Evolutionary conservation across 1,140 invertebrate genomes (phyloP).

Genomic region (Ceratoteleas bidentatus): DNA sequence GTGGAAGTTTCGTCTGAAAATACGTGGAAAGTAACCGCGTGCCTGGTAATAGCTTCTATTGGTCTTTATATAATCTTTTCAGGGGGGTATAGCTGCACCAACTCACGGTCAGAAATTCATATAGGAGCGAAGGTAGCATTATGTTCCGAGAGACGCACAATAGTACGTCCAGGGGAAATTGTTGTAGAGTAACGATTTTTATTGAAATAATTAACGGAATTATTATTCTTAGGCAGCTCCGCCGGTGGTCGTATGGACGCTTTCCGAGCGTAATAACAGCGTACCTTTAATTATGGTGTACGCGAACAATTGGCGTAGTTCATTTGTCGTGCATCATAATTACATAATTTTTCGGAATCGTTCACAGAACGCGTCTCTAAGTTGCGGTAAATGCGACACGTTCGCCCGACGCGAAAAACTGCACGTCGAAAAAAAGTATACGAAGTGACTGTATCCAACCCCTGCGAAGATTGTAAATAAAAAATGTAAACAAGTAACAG

Average conservation of each 20-base stretch:
- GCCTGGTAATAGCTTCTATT: slow-evolving; percentile 22
- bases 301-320: slow-evolving; percentile 22
- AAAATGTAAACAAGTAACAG: too few species aligned
- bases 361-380: too few species aligned
- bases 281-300: slow-evolving; percentile 20
- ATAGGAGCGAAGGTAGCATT: slow-evolving; percentile 15
- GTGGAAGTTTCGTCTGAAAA: slow-evolving; percentile 17
- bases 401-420: too few species aligned
- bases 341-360: slow-evolving; percentile 4
- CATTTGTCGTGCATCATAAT: slow-evolving; percentile 4
- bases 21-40: slow-evolving; percentile 25
- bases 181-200: slow-evolving; percentile 18
- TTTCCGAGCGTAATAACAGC: slow-evolving; percentile 28
- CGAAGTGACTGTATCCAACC: too few species aligned
- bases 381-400: too few species aligned
- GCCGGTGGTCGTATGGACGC: slow-evolving; percentile 8
- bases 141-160: not conserved
- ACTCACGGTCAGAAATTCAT: slow-evolving; percentile 3
- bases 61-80: slow-evolving; percentile 38
- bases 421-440: too few species aligned
- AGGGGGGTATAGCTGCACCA: slow-evolving; percentile 8
- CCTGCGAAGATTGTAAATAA: too few species aligned
- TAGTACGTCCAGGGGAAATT: slow-evolving; percentile 1
- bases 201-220: slow-evolving; percentile 12
- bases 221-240: slow-evolving; percentile 5